Conservation (phyloP, 2,888 invertebrate genomes). For the Sminthurides aquaticus region DNA sequence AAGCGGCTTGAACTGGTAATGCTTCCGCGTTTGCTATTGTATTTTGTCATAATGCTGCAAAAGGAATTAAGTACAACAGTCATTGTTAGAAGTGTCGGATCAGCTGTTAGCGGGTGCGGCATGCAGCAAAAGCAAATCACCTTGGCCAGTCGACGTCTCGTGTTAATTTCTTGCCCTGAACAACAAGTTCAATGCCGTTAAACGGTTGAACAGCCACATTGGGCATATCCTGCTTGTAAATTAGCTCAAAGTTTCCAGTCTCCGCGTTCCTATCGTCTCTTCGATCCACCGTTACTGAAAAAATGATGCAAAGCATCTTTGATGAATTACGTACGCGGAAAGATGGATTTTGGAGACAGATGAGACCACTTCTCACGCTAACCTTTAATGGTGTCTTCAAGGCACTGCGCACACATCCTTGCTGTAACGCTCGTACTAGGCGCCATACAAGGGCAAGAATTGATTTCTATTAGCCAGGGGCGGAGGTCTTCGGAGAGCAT, state of each 20-base stretch:
- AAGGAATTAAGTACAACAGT: neutral
- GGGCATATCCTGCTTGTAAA: constrained; percentile 68
- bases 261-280: constrained; percentile 64
- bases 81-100: too few relatives aligned
- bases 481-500: constrained; percentile 74
- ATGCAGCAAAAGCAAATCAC: too few relatives aligned
- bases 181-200: constrained; percentile 33
- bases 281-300: constrained; percentile 68
- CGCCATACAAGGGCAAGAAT: constrained; percentile 76
- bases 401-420: constrained; percentile 67
- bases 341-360: neutral
- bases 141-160: constrained; percentile 43
- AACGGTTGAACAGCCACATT: constrained; percentile 47
- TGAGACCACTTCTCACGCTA: too few relatives aligned
- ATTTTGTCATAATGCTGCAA: constrained; percentile 29
- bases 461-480: constrained; percentile 88
- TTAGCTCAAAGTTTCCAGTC: constrained; percentile 72
- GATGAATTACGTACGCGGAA: neutral
- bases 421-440: constrained; percentile 80
- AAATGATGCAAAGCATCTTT: too few relatives aligned
- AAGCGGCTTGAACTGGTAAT: constrained; percentile 2
- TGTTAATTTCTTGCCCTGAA: constrained; percentile 38
- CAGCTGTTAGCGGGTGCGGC: too few relatives aligned
- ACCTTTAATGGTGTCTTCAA: constrained; percentile 84
- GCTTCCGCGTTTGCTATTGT: constrained; percentile 19